Evolutionary conservation across 2,797 vertebrate genomes (phyloP).

Genomic region (Scolopax rusticola): DNA sequence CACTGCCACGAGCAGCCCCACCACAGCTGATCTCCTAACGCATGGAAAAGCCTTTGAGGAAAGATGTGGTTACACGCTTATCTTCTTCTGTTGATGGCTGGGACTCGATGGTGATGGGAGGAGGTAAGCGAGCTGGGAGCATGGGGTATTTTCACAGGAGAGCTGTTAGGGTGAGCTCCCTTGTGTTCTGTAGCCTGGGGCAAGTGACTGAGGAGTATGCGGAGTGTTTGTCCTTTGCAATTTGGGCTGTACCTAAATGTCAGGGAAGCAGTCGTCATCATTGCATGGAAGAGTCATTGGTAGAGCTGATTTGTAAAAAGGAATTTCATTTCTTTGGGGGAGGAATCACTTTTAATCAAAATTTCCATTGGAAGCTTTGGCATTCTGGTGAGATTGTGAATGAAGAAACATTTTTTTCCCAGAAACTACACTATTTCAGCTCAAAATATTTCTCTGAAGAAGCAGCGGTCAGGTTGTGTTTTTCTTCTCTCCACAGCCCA

Average conservation of each 20-base stretch:
- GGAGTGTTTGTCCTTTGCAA: background rate
- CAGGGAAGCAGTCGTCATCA: background rate
- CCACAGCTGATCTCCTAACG: background rate
- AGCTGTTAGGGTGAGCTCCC: background rate
- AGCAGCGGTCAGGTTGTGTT: rapidly evolving
- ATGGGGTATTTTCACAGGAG: background rate
- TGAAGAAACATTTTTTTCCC: background rate
- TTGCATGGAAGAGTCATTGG: background rate
- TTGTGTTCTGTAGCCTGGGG: background rate
- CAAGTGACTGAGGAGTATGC: background rate
- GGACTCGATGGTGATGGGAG: background rate
- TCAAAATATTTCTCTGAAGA: background rate
- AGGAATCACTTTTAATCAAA: background rate
- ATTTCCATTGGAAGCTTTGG: background rate
- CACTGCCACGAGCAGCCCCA: background rate
- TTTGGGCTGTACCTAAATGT: background rate
- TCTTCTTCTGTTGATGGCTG: background rate
- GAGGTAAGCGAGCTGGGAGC: background rate
- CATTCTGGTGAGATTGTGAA: background rate
- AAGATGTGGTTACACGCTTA: background rate
- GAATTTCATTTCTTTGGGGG: background rate
- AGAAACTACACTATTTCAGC: background rate
- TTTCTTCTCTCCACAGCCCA: rapidly evolving
- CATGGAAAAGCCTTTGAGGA: background rate
- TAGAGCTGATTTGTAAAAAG: background rate